Conservation (phyloP, 1,140 invertebrate genomes). For the Drosophila ercepeae region DNA sequence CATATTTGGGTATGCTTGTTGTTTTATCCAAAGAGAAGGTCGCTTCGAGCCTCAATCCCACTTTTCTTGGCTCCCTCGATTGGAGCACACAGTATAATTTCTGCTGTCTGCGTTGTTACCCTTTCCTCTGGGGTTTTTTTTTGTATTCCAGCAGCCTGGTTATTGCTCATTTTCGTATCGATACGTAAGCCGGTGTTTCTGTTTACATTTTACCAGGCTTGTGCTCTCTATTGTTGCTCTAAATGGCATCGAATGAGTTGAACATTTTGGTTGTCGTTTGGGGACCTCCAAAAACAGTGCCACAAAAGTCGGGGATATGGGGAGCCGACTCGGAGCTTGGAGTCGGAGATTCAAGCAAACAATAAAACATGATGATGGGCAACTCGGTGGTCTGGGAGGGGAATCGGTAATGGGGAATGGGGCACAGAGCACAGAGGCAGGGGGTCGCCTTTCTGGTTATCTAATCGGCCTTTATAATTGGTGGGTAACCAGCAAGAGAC, state of each 20-base stretch:
- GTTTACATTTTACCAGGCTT: slow-evolving; percentile 71
- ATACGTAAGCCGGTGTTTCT: slow-evolving; percentile 61
- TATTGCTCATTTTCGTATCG: slow-evolving; percentile 81
- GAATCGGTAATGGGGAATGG: too few relatives aligned
- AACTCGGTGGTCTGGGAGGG: too few relatives aligned
- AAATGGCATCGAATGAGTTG: slow-evolving; percentile 80
- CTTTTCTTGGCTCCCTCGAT: slow-evolving; percentile 39
- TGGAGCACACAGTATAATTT: slow-evolving; percentile 35
- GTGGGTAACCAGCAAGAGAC: slow-evolving; percentile 45
- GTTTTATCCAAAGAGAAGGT: slow-evolving; percentile 58
- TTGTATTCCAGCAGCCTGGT: slow-evolving; percentile 43
- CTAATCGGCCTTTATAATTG: slow-evolving; percentile 80
- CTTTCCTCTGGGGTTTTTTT: slow-evolving; percentile 17
- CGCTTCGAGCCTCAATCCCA: slow-evolving; percentile 41
- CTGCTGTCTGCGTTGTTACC: slow-evolving; percentile 28
- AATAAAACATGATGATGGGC: slow-evolving; percentile 72
- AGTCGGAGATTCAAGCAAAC: slow-evolving; percentile 14
- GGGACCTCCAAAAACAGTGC: slow-evolving; percentile 69
- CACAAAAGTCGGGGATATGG: slow-evolving; percentile 9
- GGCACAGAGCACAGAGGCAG: slow-evolving; percentile 2
- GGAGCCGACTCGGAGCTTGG: neutral
- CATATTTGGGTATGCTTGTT: slow-evolving; percentile 81
- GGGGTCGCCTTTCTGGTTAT: slow-evolving; percentile 53
- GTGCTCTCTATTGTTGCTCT: slow-evolving; percentile 76
- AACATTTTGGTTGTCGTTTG: slow-evolving; percentile 55